Conservation (phyloP, 2,888 invertebrate species). For the Dicranocentrus wangi region DNA sequence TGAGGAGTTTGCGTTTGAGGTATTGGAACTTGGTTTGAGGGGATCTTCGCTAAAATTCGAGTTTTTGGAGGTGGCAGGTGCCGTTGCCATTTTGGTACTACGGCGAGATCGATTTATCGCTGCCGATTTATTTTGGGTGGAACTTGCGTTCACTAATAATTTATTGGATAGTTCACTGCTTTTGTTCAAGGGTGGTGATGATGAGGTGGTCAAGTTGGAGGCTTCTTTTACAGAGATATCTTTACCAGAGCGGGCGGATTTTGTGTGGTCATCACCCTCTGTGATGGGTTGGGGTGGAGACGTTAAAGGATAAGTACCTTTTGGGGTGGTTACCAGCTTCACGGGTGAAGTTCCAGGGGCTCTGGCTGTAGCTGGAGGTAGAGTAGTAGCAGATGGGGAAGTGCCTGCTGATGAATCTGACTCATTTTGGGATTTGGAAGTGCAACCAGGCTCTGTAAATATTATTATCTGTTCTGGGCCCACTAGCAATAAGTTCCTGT, state of each 20-base stretch:
- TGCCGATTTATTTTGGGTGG: slow-evolving; percentile 44
- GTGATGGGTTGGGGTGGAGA: slow-evolving; percentile 26
- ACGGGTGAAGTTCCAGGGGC: slow-evolving; percentile 3
- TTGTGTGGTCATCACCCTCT: slow-evolving; percentile 20
- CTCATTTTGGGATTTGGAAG: slow-evolving; percentile 12
- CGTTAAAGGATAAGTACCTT: slow-evolving; percentile 46
- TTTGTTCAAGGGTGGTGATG: slow-evolving; percentile 1
- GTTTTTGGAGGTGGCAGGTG: slow-evolving; percentile 53
- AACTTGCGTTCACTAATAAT: background rate
- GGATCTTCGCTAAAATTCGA: slow-evolving; percentile 42
- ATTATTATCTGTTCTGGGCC: slow-evolving; percentile 67
- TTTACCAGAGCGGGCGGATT: background rate
- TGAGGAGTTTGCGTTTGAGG: slow-evolving; percentile 9
- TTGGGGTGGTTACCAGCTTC: slow-evolving; percentile 25
- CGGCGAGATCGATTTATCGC: slow-evolving; percentile 44
- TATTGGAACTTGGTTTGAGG: background rate
- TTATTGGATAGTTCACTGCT: slow-evolving; percentile 16
- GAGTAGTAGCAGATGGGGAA: background rate
- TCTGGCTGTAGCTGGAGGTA: background rate
- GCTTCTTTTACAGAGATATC: background rate
- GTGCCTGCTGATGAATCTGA: background rate
- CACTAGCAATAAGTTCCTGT: slow-evolving; percentile 60
- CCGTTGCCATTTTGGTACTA: slow-evolving; percentile 63
- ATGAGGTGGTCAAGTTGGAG: background rate
- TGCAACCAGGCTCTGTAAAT: slow-evolving; percentile 67